Evolutionary conservation across 2,797 vertebrate species (phyloP), one percentile per base, ranked within the genome.

Genomic region (Falco naumanni): DNA sequence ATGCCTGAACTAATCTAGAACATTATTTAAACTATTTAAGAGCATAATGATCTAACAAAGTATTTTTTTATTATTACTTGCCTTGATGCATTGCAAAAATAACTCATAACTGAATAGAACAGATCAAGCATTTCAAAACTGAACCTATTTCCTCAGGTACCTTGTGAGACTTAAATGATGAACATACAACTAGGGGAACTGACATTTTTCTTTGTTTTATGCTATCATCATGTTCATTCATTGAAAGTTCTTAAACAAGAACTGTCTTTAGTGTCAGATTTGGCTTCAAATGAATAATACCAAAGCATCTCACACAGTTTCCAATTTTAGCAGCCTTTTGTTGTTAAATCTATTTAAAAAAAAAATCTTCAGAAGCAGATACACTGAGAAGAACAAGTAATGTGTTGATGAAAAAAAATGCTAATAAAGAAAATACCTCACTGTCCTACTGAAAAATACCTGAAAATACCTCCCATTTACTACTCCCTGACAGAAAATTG

Each of bases 241-340:
- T 61, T 87, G 48, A 10, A 91, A 93, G 22, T 89, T 87, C 85
- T 95, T 84, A 70, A 96, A 80, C 76, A 94, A 94, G 90, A 95
- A 39, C 64, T 89, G 81, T 94, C 95, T 94, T 60, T 48, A 37
- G 64, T 43, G 70, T 84, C 92, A 87, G 68, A 83, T 85, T 89
- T 86, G 77, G 9, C 63, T 96, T 51, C 1, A 0, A 59, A 15
- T 65, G 56, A 84, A 63, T 37, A 88, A 90, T 74, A 94, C 48
- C 39, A 6, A 94, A 88, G 45, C 56, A 70, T 76, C 66, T 94
- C 83, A 84, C 72, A 66, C 37, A 53, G 68, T 76, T 95, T 82
- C 95, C 66, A 86, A 87, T 95, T 96, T 96, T 95, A 96, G 85
- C 56, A 88, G 28, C 51, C 91, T 91, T 95, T 95, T 87, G 83